Evolutionary conservation across 2,797 vertebrate genomes (phyloP), one percentile per base, ranked within the genome.

Genomic region (Sebastiscus tertius): DNA sequence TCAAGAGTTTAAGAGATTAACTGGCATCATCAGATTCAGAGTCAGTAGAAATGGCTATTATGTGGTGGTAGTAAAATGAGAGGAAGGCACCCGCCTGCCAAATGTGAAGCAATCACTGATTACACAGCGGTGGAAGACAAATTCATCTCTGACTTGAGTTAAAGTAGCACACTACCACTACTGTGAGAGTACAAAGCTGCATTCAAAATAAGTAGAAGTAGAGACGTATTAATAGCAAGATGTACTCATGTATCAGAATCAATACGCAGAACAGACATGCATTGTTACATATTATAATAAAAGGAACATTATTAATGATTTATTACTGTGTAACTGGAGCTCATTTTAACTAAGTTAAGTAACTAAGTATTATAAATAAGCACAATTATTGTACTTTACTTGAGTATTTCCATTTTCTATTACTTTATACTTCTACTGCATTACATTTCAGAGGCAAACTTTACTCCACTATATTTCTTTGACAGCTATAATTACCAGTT

Each of bases 51-150:
- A 63, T 31, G 18, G 10, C 4, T 12, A 22, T 62, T 16, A 33
- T 55, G 70, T 60, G 86, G 29, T 67, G 70, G 65, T n/a, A 27
- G 67, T 68, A 18, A 80, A 69, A 62, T 18, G 42, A 79, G 67
- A 61, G 49, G 49, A 70, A 52, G 56, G 46, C 8, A n/a, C 12
- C 13, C 3, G 71, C n/a, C 54, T 27, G 39, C 75, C 81, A 79
- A 79, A 70, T 33, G 65, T 60, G 69, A 54, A 46, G 66, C 64
- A 42, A 18, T 46, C 54, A 11, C 54, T n/a, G 81, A 65, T 60
- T 55, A 66, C 39, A 20, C 65, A 31, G 26, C 2, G 14, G 27
- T 22, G 58, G 58, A 49, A 27, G 59, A 52, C 4, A 1, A 3
- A 56, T 11, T 82, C 62, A 65, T 39, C 10, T 36, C 14, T 63